phyloP scores from a whole-genome alignment of 2,888 invertebrate species.

The Siphonodentalium dalli region DNA sequence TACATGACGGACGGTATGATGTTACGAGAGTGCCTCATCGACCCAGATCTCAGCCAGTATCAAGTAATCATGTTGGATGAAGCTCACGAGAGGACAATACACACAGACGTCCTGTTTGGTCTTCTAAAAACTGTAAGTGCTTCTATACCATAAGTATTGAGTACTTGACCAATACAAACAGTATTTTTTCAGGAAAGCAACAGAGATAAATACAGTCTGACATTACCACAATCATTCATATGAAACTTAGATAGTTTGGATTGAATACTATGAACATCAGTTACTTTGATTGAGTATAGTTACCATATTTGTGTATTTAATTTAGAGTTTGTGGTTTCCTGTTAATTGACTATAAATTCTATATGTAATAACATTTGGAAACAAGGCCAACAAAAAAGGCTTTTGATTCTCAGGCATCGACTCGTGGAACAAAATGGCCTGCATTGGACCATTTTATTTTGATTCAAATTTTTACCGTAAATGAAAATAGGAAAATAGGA shows the following conservation, averaged over 20 bases:
- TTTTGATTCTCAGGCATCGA: too few species aligned
- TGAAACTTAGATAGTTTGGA: neutral
- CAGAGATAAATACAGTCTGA: neutral
- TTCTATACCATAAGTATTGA: too few species aligned
- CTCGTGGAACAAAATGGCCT: too few species aligned
- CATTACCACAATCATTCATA: neutral
- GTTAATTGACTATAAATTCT: neutral
- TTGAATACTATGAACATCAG: too few species aligned
- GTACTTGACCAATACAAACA: too few species aligned
- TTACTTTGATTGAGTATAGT: too few species aligned
- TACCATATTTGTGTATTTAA: too few species aligned
- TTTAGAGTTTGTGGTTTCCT: neutral
- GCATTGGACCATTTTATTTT: too few species aligned
- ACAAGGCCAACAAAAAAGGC: too few species aligned
- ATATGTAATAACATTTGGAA: neutral
- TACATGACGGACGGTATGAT: conserved; percentile 99
- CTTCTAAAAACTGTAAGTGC: conserved; percentile 59
- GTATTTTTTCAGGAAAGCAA: neutral
- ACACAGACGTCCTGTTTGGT: conserved; percentile 98
- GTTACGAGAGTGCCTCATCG: conserved; percentile 94
- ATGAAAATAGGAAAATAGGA: too few species aligned
- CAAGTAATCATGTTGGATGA: conserved; percentile 99
- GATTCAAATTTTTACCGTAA: too few species aligned
- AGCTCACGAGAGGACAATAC: conserved; percentile 97
- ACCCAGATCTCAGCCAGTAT: conserved; percentile 86